Percentiles rank a stretch among this genome's conserved stretches.
Evolutionary conservation across 2,113 vertebrate genomes (phyloP).

Genomic region (Sceloporus undulatus): DNA sequence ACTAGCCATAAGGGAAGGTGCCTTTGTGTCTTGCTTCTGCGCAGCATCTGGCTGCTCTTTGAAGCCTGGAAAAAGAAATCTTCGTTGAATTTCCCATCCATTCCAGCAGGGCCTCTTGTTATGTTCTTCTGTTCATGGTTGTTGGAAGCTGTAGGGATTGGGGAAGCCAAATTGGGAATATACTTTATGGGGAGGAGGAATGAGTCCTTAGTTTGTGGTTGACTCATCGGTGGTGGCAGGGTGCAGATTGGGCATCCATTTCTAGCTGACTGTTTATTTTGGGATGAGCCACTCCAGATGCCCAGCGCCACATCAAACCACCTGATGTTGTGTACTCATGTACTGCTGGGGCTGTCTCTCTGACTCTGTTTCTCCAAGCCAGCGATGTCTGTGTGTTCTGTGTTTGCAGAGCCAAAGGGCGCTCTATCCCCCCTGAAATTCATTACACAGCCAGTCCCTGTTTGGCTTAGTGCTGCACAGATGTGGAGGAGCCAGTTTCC

Average conservation of each 20-base stretch:
- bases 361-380: neutral
- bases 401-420: conserved; percentile 1
- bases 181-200: neutral
- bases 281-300: neutral
- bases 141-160: neutral
- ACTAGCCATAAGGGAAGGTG: neutral
- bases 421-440: fast-evolving
- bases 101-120: too few species aligned
- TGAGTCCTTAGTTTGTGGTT: neutral
- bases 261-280: conserved; percentile 36
- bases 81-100: neutral
- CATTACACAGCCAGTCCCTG: neutral
- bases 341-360: conserved; percentile 4
- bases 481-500: conserved; percentile 38
- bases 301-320: neutral
- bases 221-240: neutral
- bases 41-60: neutral
- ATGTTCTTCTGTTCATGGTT: neutral
- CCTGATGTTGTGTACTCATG: conserved; percentile 11
- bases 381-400: neutral
- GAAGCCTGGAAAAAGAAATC: too few species aligned
- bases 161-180: neutral
- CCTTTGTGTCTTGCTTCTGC: neutral
- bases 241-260: neutral
- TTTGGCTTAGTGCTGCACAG: conserved; percentile 10